Percentiles rank a stretch among this genome's conserved stretches.
These are phyloP conservation scores for Tetragonula clypearis DNA, from an alignment of 1,140 invertebrate genomes.

Conservation along the genomic window DNA sequence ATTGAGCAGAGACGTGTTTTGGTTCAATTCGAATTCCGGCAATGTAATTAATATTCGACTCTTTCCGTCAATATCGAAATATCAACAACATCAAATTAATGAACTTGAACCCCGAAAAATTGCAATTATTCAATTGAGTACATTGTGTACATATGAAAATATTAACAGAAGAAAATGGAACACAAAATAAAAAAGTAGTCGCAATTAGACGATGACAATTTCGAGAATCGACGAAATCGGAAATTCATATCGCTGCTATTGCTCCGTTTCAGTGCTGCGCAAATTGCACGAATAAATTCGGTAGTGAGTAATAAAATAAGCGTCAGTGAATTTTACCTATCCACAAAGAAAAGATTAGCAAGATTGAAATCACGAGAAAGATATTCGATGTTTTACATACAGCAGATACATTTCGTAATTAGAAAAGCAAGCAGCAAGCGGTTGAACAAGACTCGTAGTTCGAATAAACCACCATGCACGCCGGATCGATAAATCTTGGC, in stretches of 20 bases:
- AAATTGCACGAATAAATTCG: background rate
- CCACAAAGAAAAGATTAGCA: background rate
- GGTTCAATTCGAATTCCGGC: background rate
- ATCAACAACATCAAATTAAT: no score
- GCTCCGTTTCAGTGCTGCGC: background rate
- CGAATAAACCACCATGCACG: background rate
- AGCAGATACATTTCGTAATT: background rate
- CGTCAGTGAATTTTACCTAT: background rate
- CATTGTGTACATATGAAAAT: no score
- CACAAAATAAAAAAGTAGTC: no score
- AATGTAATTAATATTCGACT: background rate
- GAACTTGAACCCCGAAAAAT: no score
- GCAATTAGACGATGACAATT: no score
- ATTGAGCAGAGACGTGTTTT: background rate
- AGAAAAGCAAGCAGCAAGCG: background rate
- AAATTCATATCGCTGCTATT: background rate
- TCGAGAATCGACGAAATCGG: background rate
- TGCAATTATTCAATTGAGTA: no score
- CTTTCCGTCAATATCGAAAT: background rate
- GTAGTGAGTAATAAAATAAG: background rate
- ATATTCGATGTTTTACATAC: background rate
- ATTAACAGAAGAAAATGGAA: no score
- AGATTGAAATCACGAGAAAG: background rate
- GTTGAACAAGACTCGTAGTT: background rate
- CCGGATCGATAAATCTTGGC: slow-evolving; percentile 17